Percentiles rank a stretch among this genome's conserved stretches.
phyloP scores from a whole-genome alignment of 1,140 invertebrate species.

The Stratiolaelaps scimitus region DNA sequence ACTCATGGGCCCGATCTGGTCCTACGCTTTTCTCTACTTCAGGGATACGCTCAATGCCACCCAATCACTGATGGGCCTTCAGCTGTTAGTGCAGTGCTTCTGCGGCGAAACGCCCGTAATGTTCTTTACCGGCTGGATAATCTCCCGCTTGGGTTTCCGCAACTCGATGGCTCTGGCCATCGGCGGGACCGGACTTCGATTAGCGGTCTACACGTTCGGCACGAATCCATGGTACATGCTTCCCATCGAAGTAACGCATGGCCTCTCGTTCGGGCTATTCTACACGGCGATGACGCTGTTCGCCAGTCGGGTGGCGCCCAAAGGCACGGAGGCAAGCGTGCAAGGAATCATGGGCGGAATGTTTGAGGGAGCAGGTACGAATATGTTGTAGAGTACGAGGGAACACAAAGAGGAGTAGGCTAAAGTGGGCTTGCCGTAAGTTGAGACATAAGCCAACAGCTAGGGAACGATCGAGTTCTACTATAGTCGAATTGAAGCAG shows the following conservation, averaged over 20 bases:
- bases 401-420: too few species aligned
- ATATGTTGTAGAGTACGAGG: too few species aligned
- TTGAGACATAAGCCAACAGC: too few species aligned
- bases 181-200: slow-evolving; percentile 58
- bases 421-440: too few species aligned
- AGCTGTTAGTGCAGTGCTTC: slow-evolving; percentile 64
- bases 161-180: slow-evolving; percentile 67
- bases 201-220: slow-evolving; percentile 66
- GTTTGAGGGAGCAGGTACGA: slow-evolving; percentile 34
- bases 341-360: slow-evolving; percentile 52
- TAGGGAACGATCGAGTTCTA: too few species aligned
- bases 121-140: slow-evolving; percentile 63
- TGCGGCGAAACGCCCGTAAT: slow-evolving; percentile 78
- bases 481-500: too few species aligned
- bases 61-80: slow-evolving; percentile 63
- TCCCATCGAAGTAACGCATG: slow-evolving; percentile 70
- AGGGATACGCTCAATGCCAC: slow-evolving; percentile 32
- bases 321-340: slow-evolving; percentile 65
- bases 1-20: slow-evolving; percentile 72
- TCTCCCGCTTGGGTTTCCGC: slow-evolving; percentile 66
- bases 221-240: slow-evolving; percentile 65
- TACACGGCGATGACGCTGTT: slow-evolving; percentile 77
- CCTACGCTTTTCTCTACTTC: slow-evolving; percentile 53
- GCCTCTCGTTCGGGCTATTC: slow-evolving; percentile 71
- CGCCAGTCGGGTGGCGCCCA: slow-evolving; percentile 67